Conservation (phyloP, 2,888 invertebrate species). For the Margaritifera margaritifera region DNA sequence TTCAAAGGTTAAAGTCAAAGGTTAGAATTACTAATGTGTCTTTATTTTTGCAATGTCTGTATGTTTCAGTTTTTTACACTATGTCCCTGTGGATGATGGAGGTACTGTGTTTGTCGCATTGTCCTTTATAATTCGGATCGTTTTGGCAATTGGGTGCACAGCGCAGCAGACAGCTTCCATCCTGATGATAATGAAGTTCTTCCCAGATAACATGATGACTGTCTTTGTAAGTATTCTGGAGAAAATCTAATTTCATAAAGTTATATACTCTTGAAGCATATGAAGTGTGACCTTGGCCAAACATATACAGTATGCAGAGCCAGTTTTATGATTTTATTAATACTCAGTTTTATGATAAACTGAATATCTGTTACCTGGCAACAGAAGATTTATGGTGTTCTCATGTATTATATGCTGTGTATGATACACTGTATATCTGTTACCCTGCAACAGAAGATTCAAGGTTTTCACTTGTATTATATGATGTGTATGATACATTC, state of each 20-base stretch:
- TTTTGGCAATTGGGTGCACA: slow-evolving; percentile 90
- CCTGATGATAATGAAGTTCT: slow-evolving; percentile 90
- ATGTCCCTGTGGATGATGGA: slow-evolving; percentile 70
- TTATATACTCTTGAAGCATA: no score
- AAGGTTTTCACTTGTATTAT: no score
- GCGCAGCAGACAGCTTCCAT: slow-evolving; percentile 83
- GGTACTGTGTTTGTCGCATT: slow-evolving; percentile 82
- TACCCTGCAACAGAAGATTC: no score
- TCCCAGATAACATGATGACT: slow-evolving; percentile 87
- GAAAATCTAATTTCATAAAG: background rate
- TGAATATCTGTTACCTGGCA: no score
- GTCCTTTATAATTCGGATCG: slow-evolving; percentile 85
- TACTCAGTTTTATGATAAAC: no score
- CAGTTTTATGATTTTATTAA: no score
- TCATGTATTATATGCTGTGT: no score
- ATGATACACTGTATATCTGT: no score
- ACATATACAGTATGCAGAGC: no score
- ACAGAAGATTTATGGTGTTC: no score
- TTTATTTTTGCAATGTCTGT: slow-evolving; percentile 7
- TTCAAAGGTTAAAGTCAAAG: slow-evolving; percentile 1
- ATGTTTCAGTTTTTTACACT: slow-evolving; percentile 59
- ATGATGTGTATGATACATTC: no score
- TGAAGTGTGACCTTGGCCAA: no score
- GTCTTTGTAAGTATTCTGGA: slow-evolving; percentile 82
- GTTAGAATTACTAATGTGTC: background rate